Base-by-base conservation (phyloP, 1,140 invertebrate species). In the Zaprionus nigranus region DNA sequence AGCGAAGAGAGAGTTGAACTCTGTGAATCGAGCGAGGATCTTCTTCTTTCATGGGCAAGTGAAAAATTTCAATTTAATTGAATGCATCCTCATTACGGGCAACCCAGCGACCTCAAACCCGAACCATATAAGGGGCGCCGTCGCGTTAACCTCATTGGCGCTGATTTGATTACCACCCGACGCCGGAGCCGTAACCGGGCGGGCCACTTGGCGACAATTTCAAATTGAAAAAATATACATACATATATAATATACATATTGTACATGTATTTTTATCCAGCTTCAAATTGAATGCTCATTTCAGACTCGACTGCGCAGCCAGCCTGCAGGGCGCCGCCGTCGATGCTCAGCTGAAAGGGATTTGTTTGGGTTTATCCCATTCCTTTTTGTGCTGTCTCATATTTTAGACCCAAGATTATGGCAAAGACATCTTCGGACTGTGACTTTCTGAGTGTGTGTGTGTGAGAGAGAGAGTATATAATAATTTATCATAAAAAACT, bases 201-300 rank as follows among this genome's bases (percentile, higher is more conserved):
- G 46, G 20, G 46, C 46, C 61, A 71, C 54, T 75, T 72, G 68
- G 53, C 56, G 40, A 66, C 51, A 62, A 26, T 38, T 36, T 67
- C 24, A 73, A 61, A 66, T 71, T 71, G 73, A 43, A 71, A 63
- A 75, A 68, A 46, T 30, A 40, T 20, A 54, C 12, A 51, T 24
- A 34, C 13, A 63, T 40, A 6, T 1, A 24, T 36, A 54, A 34
- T 7, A 63, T 40, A 6, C 5, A 24, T 36, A 54, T 38, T 26
- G 13, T 5, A 15, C 13, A 15, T 38, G 15, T 15, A 38, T n/a
- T 26, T n/a, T n/a, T 30, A 15, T 36, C 22, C 43, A 26, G 5
- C 56, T 65, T 13, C 61, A 60, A 46, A 70, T 75, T 59, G 60
- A 64, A 75, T 72, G 68, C 58, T 61, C 49, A 72, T 66, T 76